phyloP scores from a whole-genome alignment of 2,797 vertebrate species.

The Sebastes kiyomatsui region DNA sequence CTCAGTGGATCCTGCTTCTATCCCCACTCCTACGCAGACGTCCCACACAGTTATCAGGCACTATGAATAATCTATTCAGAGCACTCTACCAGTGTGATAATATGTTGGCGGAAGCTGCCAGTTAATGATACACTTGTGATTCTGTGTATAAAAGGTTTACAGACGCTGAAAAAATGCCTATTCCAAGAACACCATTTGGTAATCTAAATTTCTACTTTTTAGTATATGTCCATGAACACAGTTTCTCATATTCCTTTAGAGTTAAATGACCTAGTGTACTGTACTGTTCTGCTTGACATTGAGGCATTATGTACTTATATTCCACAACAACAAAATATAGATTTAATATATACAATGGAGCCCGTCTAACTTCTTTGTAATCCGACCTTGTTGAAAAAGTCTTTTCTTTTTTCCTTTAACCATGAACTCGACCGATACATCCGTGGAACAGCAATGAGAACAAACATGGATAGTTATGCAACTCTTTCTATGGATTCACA shows the following conservation, averaged over 20 bases:
- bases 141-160: constrained; percentile 51
- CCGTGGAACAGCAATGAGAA: neutral
- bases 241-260: neutral
- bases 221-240: neutral
- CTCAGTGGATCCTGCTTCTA: constrained; percentile 55
- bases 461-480: neutral
- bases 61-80: constrained; percentile 76
- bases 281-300: neutral
- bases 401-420: neutral
- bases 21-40: constrained; percentile 68
- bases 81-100: constrained; percentile 65
- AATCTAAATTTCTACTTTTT: constrained; percentile 9
- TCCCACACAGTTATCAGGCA: constrained; percentile 74
- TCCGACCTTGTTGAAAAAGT: neutral
- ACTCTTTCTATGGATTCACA: neutral
- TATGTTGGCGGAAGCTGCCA: constrained; percentile 62
- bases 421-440: neutral
- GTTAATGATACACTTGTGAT: constrained; percentile 71
- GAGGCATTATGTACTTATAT: neutral
- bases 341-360: neutral
- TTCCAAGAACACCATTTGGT: constrained; percentile 19
- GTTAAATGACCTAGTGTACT: neutral
- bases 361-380: neutral
- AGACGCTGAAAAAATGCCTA: constrained; percentile 21
- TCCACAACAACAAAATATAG: neutral